Percentiles rank a stretch among this genome's conserved stretches.
These are phyloP conservation scores for Lordiphosa collinella DNA, from an alignment of 1,140 invertebrate genomes.

Conservation along the genomic window DNA sequence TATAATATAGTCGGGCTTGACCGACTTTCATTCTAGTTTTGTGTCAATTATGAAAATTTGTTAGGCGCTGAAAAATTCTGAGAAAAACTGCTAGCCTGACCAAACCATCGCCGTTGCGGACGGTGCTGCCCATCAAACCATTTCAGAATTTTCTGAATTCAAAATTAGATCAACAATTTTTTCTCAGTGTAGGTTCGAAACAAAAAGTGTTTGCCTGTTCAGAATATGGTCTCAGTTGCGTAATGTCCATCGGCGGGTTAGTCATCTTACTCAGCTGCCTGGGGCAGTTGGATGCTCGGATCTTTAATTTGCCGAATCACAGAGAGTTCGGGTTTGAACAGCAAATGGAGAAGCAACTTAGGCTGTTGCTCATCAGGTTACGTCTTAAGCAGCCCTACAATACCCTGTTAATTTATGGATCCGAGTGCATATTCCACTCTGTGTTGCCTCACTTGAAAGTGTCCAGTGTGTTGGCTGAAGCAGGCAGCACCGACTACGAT, in stretches of 20 bases:
- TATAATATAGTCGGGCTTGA: too few species aligned
- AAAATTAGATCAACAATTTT: too few species aligned
- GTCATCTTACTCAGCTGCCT: constrained; percentile 5
- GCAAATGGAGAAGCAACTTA: constrained; percentile 5
- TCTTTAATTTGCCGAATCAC: neutral
- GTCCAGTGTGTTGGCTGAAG: constrained; percentile 19
- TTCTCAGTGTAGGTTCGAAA: neutral
- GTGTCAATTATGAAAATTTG: too few species aligned
- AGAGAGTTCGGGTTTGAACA: neutral
- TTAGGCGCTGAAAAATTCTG: too few species aligned
- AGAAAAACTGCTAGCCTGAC: too few species aligned
- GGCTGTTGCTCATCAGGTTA: constrained; percentile 15
- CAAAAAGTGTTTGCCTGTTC: neutral
- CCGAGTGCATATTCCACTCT: constrained; percentile 23
- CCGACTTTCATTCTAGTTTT: too few species aligned
- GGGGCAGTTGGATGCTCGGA: neutral
- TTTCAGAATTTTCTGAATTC: too few species aligned
- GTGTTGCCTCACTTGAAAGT: constrained; percentile 5
- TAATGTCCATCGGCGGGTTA: constrained; percentile 6
- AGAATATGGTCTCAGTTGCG: constrained; percentile 4
- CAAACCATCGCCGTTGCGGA: too few species aligned
- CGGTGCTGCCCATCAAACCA: too few species aligned
- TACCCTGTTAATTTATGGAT: constrained; percentile 34
- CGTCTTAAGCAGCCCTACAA: constrained; percentile 24
- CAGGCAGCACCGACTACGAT: constrained; percentile 21